Base-by-base conservation (phyloP, 1,140 invertebrate genomes). In the Whitmania pigra region DNA sequence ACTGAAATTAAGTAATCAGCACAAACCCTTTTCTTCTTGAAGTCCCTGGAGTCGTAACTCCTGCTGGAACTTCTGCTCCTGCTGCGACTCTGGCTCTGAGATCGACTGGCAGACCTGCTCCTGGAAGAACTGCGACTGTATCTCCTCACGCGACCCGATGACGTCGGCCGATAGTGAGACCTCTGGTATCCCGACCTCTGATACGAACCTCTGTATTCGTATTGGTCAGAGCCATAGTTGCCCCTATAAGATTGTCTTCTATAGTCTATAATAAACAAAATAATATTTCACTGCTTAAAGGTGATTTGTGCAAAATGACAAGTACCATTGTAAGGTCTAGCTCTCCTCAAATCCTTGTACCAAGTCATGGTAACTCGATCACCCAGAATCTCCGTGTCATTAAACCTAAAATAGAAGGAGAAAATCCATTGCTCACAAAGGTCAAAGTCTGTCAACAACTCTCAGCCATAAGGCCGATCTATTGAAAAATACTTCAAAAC, bases 261-360 rank as follows among this genome's bases (percentile, higher is more conserved):
- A 63, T 63, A 63, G 29, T 63, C 57, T 63, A n/a, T 13, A 63
- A 31, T 13, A 63, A 63, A 15, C 0, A 3, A 63, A 22, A 25
- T 63, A 25, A 13, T 25, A 63, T 31, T 63, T 63, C 9, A 18
- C 57, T 18, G 9, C 11, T 63, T 63, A 63, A 63, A 31, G 9
- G 11, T 63, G 11, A 63, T 63, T 15, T 17, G 22, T n/a, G 11
- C 22, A 0, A 25, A 25, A 25, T 25, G 9, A 63, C 22, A 63
- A 25, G 22, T 31, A 63, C 57, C 57, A 63, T 63, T 63, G 57
- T 63, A 63, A 25, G 57, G 57, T 36, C 57, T 71, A 27, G 71
- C 70, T 67, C 54, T 72, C 53, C 73, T 53, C 25, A 74, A 40
- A 68, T 74, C 73, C 54, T 74, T 74, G 54, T 73, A 74, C 73